Evolutionary conservation across 2,888 invertebrate species (phyloP), one percentile per base, ranked within the genome.

Genomic region (Drosophila vallismaia): DNA sequence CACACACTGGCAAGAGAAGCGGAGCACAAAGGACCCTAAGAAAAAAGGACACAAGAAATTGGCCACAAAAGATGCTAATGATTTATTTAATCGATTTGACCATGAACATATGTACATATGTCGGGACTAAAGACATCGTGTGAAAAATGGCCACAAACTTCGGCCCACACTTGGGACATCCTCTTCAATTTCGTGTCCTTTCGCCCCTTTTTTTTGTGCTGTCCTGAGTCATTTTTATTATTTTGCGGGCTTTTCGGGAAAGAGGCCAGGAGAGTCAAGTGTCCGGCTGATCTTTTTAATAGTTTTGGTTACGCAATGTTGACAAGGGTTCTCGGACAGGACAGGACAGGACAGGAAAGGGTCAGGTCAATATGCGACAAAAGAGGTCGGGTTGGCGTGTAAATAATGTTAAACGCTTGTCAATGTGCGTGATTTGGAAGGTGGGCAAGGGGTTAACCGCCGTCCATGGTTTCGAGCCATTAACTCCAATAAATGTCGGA

Each of bases 1-100:
- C 66, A 76, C 66, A 75, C 77, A 80, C 85, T 75, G 75, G 79
- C 67, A 79, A 59, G 68, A 72, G 70, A 76, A 86, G 85, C 80
- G 78, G 82, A 70, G 60, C 58, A 55, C 40, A 59, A 59, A 63
- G 67, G 68, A 68, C 53, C 53, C 26, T 7, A 40, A 80, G 86
- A 90, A 89, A 36, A 31, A 31, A 36, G 69, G 68, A 68, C 53
- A 60, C 26, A n/a, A 44, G 83, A 89, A 90, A 90, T 89, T 88
- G 90, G 79, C 80, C 83, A 89, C 88, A 89, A 89, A 89, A 90
- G 90, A 89, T 90, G 89, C 90, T 90, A 89, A 90, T 91, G 91
- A 91, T 91, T 90, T 90, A 91, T 90, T 88, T 90, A 89, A 91
- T 90, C 89, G 90, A 89, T 90, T 90, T 89, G 91, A 90, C 90